Evolutionary conservation across 2,797 vertebrate genomes (phyloP).

Genomic region (Diplodus puntazzo): DNA sequence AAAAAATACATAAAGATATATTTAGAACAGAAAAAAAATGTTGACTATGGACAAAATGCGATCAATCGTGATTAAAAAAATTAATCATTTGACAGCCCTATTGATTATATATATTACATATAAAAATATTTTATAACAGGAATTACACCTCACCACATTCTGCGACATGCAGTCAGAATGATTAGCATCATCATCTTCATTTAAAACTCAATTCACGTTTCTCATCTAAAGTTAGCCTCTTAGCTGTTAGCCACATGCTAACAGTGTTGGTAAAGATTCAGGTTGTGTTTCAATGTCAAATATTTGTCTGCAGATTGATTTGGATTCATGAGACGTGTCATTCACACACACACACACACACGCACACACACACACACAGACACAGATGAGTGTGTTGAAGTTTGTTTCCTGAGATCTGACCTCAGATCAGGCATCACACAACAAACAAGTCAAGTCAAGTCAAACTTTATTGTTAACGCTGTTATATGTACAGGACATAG

Average conservation of each 20-base stretch:
- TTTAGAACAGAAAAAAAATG: no score
- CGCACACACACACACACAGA: not conserved
- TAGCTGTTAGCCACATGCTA: not conserved
- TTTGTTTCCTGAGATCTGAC: not conserved
- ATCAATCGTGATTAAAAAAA: no score
- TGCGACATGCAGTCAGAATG: not conserved
- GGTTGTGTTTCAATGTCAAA: not conserved
- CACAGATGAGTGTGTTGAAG: not conserved
- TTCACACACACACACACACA: constrained; percentile 2
- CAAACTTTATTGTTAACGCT: no score
- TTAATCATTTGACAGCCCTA: no score
- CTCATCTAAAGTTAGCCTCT: not conserved
- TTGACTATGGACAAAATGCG: no score
- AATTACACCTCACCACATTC: not conserved
- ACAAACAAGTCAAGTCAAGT: no score
- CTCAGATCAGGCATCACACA: not conserved
- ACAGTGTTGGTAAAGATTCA: not conserved
- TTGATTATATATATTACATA: no score
- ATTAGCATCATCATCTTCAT: not conserved
- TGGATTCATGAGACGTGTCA: not conserved
- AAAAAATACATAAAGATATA: no score
- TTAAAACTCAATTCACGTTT: not conserved
- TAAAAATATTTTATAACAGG: not conserved
- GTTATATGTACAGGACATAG: no score
- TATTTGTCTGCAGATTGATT: not conserved